Evolutionary conservation across 2,113 vertebrate genomes (phyloP), one percentile per base, ranked within the genome.

Genomic region (Tetrax tetrax): DNA sequence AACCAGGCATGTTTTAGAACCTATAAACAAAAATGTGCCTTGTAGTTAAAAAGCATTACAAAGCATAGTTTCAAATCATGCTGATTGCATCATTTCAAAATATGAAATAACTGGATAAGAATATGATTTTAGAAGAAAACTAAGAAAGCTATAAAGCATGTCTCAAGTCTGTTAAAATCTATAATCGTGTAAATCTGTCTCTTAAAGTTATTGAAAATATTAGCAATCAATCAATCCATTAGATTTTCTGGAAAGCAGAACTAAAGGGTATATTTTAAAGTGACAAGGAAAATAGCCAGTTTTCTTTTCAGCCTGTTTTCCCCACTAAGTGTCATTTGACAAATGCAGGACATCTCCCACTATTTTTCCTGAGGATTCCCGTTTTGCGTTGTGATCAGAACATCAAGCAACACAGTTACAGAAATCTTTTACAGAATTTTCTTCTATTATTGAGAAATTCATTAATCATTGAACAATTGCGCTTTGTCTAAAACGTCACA

Each of bases 401-500:
- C 77, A 91, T 76, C 71, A 74, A 45, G 76, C 64, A 50, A 59
- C 54, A 56, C 12, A 48, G 47, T 88, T 57, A 28, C 33, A 64
- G 79, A 93, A 95, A 89, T 95, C 27, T 89, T 13, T 31, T 94
- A 13, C 7, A 57, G 48, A 74, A 89, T 86, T 94, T 90, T 94
- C 22, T 15, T 70, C 77, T 85, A 9, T 94, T 91, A 70, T 91
- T 89, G 43, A 70, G 47, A 80, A 95, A 91, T 85, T 87, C 74
- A 96, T 97, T 96, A 96, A 96, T 96, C 95, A 95, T 89, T 74
- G 69, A 92, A 93, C 92, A 95, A 85, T 68, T 91, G 83, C 78
- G 75, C 84, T 94, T 96, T 97, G 90, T 96, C 75, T 69, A 83
- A 87, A 87, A 63, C 3, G 2, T 56, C 74, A 83, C 74, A 84